phyloP scores from a whole-genome alignment of 2,797 vertebrate species.

The Chelon auratus region DNA sequence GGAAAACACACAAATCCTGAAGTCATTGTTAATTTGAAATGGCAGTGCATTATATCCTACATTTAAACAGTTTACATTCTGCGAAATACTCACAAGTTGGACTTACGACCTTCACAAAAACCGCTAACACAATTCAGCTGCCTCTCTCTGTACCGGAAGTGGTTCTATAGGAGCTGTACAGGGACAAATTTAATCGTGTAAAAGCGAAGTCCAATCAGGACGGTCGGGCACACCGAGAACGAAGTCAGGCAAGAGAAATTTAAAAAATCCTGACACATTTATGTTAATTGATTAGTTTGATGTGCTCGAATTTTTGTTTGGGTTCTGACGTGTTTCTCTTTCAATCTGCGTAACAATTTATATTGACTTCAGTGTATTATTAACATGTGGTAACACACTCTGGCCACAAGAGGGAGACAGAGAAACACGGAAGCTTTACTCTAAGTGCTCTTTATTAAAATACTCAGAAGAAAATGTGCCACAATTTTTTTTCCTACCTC shows the following conservation, averaged over 20 bases:
- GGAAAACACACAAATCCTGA: rapidly evolving
- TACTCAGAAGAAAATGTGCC: too few species aligned
- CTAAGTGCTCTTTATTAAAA: too few species aligned
- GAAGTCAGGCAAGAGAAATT: background rate
- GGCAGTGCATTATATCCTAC: rapidly evolving
- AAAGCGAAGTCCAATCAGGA: constrained; percentile 11
- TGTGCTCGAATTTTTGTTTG: too few species aligned
- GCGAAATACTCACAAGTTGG: constrained; percentile 56
- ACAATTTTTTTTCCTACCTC: too few species aligned
- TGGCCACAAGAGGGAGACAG: constrained; percentile 45
- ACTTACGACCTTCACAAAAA: constrained; percentile 79
- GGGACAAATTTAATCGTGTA: background rate
- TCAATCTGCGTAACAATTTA: too few species aligned
- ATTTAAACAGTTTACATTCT: rapidly evolving
- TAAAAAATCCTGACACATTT: too few species aligned
- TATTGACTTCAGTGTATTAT: too few species aligned
- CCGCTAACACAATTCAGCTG: constrained; percentile 10
- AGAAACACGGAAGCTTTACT: background rate
- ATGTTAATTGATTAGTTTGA: too few species aligned
- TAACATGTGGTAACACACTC: background rate
- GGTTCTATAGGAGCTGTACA: constrained; percentile 14
- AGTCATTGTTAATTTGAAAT: rapidly evolving
- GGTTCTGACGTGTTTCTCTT: too few species aligned
- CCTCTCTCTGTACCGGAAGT: constrained; percentile 31
- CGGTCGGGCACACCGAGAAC: background rate